A percentile compares a stretch with the other conserved stretches of the same genome.
phyloP scores from a whole-genome alignment of 2,888 invertebrate genomes.

The Trachelus stipa region DNA sequence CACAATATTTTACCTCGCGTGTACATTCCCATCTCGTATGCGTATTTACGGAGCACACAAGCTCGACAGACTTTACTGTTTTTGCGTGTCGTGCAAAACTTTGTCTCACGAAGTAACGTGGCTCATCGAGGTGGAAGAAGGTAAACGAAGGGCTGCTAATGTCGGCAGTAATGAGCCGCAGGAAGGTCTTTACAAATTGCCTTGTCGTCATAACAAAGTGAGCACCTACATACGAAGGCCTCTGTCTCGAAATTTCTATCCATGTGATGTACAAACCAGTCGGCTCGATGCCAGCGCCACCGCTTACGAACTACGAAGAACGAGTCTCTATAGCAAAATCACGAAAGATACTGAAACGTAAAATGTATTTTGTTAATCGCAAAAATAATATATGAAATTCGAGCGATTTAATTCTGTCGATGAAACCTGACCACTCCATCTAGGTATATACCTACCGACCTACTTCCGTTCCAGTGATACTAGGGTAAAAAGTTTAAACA shows the following conservation, averaged over 20 bases:
- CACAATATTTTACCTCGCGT: not conserved
- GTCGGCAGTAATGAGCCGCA: not conserved
- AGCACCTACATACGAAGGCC: not conserved
- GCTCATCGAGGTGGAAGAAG: not conserved
- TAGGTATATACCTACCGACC: not conserved
- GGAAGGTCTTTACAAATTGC: not conserved
- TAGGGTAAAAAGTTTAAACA: constrained; percentile 4
- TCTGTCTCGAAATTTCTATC: not conserved
- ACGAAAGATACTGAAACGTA: not conserved
- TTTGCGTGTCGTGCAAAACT: not conserved
- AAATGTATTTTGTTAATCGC: not conserved
- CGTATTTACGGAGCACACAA: not conserved
- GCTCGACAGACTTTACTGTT: not conserved
- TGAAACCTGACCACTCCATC: not conserved
- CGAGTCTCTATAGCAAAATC: not conserved
- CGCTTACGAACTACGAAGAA: not conserved
- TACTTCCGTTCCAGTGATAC: not conserved
- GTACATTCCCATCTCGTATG: not conserved
- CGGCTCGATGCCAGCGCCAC: not conserved
- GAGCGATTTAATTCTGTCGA: not conserved
- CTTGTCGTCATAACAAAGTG: not conserved
- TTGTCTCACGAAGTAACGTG: not conserved
- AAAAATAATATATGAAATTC: not conserved
- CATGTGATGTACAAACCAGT: not conserved
- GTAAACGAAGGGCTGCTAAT: not conserved